phyloP scores from a whole-genome alignment of 2,113 vertebrate species.

The Helogale parvula region DNA sequence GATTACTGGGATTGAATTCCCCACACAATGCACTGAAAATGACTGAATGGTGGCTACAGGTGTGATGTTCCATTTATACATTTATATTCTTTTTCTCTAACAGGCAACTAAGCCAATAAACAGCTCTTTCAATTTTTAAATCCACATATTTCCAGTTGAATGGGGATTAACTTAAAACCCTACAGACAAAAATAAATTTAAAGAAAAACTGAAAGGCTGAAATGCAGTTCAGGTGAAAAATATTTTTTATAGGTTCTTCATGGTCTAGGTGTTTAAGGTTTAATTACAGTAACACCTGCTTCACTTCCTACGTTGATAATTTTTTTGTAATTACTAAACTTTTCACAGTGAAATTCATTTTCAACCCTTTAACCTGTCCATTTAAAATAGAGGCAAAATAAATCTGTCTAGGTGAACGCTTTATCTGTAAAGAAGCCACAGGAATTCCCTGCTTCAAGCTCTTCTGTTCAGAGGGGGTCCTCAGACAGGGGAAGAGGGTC shows the following conservation, averaged over 20 bases:
- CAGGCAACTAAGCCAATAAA: conserved; percentile 43
- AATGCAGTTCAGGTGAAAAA: background rate
- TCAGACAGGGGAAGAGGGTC: background rate
- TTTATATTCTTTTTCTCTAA: conserved; percentile 35
- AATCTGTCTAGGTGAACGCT: background rate
- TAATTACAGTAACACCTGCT: conserved; percentile 26
- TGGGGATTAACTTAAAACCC: conserved; percentile 47
- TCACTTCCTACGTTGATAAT: background rate
- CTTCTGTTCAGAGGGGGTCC: background rate
- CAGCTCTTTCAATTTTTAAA: conserved; percentile 55
- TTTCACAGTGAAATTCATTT: conserved; percentile 46
- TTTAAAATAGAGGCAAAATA: conserved; percentile 49
- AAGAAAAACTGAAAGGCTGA: conserved; percentile 41
- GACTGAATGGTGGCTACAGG: conserved; percentile 17
- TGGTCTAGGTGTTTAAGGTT: background rate
- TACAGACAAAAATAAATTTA: conserved; percentile 41
- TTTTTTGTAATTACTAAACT: conserved; percentile 34
- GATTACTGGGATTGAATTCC: background rate
- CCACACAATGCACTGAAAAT: conserved; percentile 27
- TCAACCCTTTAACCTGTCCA: background rate
- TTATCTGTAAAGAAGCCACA: background rate
- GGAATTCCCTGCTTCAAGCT: background rate
- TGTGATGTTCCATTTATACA: background rate
- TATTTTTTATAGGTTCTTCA: background rate
- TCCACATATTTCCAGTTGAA: conserved; percentile 43